phyloP scores from a whole-genome alignment of 2,797 vertebrate genomes.

The Petrocephalus schoutedeni region DNA sequence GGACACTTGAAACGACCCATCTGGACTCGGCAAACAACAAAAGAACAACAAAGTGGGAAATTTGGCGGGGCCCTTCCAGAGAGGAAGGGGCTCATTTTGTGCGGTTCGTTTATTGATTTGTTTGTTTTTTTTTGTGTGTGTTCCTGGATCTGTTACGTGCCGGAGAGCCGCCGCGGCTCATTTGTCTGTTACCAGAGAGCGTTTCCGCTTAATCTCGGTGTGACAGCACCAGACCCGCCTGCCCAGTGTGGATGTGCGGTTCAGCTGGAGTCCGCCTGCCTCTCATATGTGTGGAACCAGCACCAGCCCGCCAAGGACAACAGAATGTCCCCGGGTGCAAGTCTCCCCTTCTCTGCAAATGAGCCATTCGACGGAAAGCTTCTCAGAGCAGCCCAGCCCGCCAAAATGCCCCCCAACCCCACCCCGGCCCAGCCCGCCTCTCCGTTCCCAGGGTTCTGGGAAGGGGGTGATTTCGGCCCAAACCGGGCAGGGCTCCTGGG shows the following conservation, averaged over 20 bases:
- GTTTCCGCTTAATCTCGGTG: slow-evolving; percentile 15
- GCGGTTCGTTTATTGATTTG: slow-evolving; percentile 51
- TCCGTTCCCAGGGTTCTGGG: neutral
- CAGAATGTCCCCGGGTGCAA: slow-evolving; percentile 31
- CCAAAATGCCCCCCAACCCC: slow-evolving; percentile 1
- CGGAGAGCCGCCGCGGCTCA: slow-evolving; percentile 43
- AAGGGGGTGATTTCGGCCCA: neutral
- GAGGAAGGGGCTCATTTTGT: slow-evolving; percentile 42
- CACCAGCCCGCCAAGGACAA: slow-evolving; percentile 34
- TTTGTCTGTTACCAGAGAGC: slow-evolving; percentile 35
- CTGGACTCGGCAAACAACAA: slow-evolving; percentile 43
- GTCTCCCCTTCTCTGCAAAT: neutral
- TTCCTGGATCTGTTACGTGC: slow-evolving; percentile 33
- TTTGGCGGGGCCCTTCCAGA: slow-evolving; percentile 39
- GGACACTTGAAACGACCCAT: slow-evolving; percentile 37
- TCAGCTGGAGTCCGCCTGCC: slow-evolving; percentile 28
- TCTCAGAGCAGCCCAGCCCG: neutral
- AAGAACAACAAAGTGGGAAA: slow-evolving; percentile 27
- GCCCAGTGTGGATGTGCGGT: slow-evolving; percentile 24
- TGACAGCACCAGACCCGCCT: neutral
- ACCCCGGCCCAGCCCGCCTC: neutral
- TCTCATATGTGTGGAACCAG: slow-evolving; percentile 16
- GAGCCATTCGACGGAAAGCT: neutral
- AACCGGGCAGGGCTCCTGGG: neutral
- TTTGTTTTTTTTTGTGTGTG: slow-evolving; percentile 31